A percentile compares a stretch with the other conserved stretches of the same genome.
These are phyloP conservation scores for Aepyceros melampus DNA, from an alignment of 2,113 vertebrate genomes.

Conservation along the genomic window DNA sequence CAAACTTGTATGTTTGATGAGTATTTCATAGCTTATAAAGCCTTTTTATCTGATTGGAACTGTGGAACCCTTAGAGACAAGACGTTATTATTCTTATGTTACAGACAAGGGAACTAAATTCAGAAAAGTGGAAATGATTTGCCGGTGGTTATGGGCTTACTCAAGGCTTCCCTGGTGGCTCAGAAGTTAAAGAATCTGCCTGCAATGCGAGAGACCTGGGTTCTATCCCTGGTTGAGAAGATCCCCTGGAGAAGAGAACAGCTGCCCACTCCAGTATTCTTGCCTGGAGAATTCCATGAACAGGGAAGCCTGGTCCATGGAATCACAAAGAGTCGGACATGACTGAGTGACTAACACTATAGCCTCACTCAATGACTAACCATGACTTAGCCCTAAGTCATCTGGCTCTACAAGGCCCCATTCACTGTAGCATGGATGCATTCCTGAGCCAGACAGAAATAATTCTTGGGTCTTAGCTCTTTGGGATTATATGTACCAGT, in stretches of 20 bases:
- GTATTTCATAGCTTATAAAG: background rate
- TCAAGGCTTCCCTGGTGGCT: background rate
- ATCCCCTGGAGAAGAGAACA: background rate
- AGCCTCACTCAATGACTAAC: background rate
- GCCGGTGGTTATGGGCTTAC: background rate
- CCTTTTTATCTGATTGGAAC: slow-evolving; percentile 32
- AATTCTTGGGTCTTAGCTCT: background rate
- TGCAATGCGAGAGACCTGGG: background rate
- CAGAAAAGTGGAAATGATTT: slow-evolving; percentile 19
- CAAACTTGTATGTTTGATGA: background rate
- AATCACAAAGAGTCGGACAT: background rate
- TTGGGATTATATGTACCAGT: background rate
- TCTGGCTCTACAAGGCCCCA: background rate
- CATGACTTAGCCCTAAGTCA: background rate
- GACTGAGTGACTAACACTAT: background rate
- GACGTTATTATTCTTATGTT: slow-evolving; percentile 18
- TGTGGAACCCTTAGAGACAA: slow-evolving; percentile 23
- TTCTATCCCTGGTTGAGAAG: background rate
- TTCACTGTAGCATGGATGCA: background rate
- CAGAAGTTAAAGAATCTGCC: background rate
- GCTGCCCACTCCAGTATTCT: background rate
- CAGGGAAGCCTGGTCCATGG: background rate
- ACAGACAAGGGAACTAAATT: background rate
- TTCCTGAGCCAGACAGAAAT: background rate
- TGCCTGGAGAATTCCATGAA: background rate